Evolutionary conservation across 2,888 invertebrate genomes (phyloP).

Genomic region (Frankliniella intonsa): DNA sequence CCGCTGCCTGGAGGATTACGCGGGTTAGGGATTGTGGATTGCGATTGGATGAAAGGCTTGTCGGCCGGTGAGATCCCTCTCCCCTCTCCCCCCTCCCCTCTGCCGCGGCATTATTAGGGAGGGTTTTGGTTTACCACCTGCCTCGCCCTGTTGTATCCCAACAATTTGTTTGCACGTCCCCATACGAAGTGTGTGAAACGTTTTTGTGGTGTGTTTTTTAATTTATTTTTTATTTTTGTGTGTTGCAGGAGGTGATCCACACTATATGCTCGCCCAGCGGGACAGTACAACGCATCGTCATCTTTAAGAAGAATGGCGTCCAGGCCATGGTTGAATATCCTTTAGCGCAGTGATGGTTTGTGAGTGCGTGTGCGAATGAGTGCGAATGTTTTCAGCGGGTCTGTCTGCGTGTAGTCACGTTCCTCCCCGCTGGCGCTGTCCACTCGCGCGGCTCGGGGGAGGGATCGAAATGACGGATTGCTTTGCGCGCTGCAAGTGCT

Average conservation of each 20-base stretch:
- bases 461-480: neutral
- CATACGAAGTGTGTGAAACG: no score
- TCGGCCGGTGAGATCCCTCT: neutral
- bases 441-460: no score
- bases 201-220: neutral
- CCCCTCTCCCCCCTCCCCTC: no score
- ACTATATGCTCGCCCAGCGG: conserved; percentile 95
- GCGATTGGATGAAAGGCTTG: neutral
- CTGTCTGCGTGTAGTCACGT: no score
- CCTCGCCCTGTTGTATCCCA: neutral
- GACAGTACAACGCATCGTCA: conserved; percentile 93
- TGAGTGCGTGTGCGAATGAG: no score
- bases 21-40: no score
- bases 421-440: no score
- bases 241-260: conserved; percentile 93
- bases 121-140: neutral
- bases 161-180: conserved; percentile 33
- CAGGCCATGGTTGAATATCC: conserved; percentile 99
- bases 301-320: conserved; percentile 97
- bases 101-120: no score
- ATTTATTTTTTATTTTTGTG: conserved; percentile 42
- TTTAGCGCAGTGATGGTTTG: conserved; percentile 52
- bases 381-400: no score
- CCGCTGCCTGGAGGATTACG: no score
- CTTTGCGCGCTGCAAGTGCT: neutral